Conservation (phyloP, 2,797 vertebrate species). For the Alfaro cultratus region DNA sequence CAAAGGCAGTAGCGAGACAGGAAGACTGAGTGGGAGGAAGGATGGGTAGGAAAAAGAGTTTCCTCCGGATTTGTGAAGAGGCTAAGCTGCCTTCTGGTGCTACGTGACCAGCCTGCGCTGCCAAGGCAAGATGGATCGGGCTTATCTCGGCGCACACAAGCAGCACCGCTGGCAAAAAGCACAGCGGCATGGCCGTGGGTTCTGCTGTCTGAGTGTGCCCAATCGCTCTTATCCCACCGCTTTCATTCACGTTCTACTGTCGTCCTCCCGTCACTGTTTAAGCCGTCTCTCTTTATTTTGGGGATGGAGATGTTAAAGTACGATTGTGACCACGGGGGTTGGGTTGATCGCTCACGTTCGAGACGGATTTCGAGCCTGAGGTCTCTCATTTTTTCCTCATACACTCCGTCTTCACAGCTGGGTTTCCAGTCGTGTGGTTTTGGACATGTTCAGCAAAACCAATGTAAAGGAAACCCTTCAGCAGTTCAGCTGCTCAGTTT, state of each 20-base stretch:
- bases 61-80: slow-evolving; percentile 55
- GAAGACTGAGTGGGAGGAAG: slow-evolving; percentile 29
- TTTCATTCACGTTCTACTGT: slow-evolving; percentile 17
- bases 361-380: neutral
- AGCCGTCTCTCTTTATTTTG: slow-evolving; percentile 7
- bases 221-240: slow-evolving; percentile 47
- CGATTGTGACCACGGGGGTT: neutral
- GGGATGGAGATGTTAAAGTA: slow-evolving; percentile 13
- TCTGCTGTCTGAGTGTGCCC: slow-evolving; percentile 62
- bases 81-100: slow-evolving; percentile 68
- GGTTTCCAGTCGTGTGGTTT: neutral
- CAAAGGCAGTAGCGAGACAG: slow-evolving; percentile 15
- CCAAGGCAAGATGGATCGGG: slow-evolving; percentile 60
- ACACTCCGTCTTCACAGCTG: neutral
- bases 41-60: slow-evolving; percentile 30
- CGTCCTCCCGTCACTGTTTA: slow-evolving; percentile 24
- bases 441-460: neutral
- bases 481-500: neutral
- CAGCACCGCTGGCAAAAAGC: slow-evolving; percentile 67
- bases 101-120: slow-evolving; percentile 59
- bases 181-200: slow-evolving; percentile 60
- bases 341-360: neutral
- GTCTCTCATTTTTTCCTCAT: neutral
- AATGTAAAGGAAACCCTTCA: neutral
- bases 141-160: slow-evolving; percentile 75